These are phyloP conservation scores for Protonibea diacanthus DNA, from an alignment of 2,797 vertebrate species.

Conservation along the genomic window DNA sequence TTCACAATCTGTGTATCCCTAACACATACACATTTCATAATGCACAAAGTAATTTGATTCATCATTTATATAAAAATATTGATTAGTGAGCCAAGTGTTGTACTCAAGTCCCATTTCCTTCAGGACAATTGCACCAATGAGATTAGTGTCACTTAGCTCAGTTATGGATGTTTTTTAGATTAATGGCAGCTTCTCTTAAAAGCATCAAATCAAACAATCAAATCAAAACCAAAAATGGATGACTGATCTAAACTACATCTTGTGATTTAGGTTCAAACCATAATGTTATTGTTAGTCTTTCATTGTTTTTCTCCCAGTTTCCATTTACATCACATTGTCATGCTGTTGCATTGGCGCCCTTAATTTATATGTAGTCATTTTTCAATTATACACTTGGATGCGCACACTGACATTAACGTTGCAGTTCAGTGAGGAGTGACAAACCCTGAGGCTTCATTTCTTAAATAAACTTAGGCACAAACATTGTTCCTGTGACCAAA, in stretches of 20 bases:
- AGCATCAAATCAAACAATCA: background rate
- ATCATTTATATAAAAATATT: background rate
- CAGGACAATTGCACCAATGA: background rate
- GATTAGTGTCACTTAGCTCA: background rate
- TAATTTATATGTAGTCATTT: conserved; percentile 66
- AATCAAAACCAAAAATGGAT: background rate
- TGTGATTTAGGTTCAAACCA: conserved; percentile 7
- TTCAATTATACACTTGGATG: conserved; percentile 74
- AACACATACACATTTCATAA: too few relatives aligned
- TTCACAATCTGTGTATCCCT: too few relatives aligned
- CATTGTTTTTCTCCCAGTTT: conserved; percentile 11
- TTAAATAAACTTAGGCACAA: conserved; percentile 49
- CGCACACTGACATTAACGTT: conserved; percentile 64
- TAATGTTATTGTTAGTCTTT: background rate
- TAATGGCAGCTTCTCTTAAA: background rate
- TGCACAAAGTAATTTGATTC: background rate
- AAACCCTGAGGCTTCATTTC: conserved; percentile 56
- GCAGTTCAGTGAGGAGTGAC: conserved; percentile 59
- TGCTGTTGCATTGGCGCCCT: conserved; percentile 38
- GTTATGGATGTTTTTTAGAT: background rate
- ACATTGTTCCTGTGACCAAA: conserved; percentile 42
- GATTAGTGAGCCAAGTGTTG: background rate
- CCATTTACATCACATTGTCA: conserved; percentile 42
- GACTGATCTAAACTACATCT: background rate
- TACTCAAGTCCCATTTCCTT: background rate